phyloP scores from a whole-genome alignment of 2,888 invertebrate genomes.

The Callyntrura sp. region DNA sequence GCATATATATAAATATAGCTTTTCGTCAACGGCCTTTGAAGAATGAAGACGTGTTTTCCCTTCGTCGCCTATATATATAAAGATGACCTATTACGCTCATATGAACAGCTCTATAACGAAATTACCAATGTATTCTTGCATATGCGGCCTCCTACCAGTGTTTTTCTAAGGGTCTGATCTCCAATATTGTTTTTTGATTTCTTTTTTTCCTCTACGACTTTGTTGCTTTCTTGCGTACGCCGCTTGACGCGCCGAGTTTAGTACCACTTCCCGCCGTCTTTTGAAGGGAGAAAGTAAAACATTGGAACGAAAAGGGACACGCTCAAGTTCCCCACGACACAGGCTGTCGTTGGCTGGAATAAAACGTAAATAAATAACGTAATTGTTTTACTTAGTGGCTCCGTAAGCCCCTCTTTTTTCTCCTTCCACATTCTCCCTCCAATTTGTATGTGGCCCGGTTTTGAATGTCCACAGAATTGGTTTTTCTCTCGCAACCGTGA shows the following conservation, averaged over 20 bases:
- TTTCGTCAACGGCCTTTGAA: conserved; percentile 4
- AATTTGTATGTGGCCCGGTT: background rate
- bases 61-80: background rate
- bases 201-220: background rate
- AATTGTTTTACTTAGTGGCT: background rate
- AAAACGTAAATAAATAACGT: conserved; percentile 30
- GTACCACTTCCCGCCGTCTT: background rate
- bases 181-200: background rate
- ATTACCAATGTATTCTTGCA: background rate
- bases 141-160: background rate
- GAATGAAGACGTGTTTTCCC: background rate
- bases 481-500: no score
- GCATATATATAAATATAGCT: no score
- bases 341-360: background rate
- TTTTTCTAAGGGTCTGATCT: conserved; percentile 20
- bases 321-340: background rate
- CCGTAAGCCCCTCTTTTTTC: background rate
- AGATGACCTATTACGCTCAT: background rate
- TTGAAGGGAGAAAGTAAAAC: background rate
- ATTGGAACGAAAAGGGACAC: background rate
- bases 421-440: background rate
- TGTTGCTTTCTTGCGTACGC: no score
- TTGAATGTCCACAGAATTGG: background rate
- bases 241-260: background rate
- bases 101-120: background rate